Evolutionary conservation across 2,113 vertebrate genomes (phyloP).

Genomic region (Spermophilus dauricus): DNA sequence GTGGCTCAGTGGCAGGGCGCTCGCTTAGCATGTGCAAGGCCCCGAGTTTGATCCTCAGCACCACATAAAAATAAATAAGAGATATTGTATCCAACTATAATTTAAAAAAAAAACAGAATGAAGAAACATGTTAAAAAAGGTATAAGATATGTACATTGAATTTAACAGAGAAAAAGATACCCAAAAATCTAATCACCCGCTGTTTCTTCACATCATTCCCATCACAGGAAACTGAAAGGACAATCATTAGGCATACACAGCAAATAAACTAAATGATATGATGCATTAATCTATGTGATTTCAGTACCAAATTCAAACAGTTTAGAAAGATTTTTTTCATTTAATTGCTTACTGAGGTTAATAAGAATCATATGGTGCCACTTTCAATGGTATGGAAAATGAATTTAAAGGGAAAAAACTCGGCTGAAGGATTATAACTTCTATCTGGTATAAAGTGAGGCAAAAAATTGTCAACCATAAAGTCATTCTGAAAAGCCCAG

Average conservation of each 20-base stretch:
- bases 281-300: conserved; percentile 17
- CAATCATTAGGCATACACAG: neutral
- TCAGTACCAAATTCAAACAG: conserved; percentile 30
- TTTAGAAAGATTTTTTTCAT: conserved; percentile 37
- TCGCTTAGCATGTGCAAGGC: no score
- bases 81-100: no score
- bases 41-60: no score
- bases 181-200: conserved; percentile 1
- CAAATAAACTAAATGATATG: conserved; percentile 33
- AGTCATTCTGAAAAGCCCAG: conserved; percentile 10
- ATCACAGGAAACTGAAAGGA: conserved; percentile 12
- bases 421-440: conserved; percentile 9
- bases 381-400: neutral
- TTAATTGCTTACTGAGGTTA: conserved; percentile 12
- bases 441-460: neutral
- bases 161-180: conserved; percentile 44
- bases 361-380: neutral
- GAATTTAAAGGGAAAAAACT: neutral
- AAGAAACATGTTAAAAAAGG: conserved; percentile 41
- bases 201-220: conserved; percentile 17
- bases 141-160: neutral
- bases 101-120: no score
- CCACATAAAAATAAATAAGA: no score
- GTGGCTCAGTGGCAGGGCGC: no score
- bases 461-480: conserved; percentile 14